These are phyloP conservation scores for Mus pahari DNA, from an alignment of 2,113 vertebrate species.

Conservation along the genomic window DNA sequence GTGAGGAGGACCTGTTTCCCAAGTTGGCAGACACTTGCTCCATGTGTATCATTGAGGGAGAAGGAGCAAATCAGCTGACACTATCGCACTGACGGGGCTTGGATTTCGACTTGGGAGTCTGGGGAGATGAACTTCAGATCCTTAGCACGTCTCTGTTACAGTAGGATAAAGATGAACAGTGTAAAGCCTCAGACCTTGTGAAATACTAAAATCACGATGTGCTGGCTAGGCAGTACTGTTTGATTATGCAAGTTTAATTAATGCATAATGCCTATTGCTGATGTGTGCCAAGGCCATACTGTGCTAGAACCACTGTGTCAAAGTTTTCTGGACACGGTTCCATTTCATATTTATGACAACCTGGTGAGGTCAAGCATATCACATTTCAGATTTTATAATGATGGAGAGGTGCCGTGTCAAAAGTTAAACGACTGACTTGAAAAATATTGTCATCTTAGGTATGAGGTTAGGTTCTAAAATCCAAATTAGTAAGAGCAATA, in stretches of 20 bases:
- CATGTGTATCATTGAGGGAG: not conserved
- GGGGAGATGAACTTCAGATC: not conserved
- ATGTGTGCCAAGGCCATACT: not conserved
- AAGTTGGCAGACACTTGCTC: not conserved
- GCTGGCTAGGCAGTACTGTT: not conserved
- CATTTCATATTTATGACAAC: not conserved
- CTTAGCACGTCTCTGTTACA: not conserved
- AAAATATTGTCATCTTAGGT: not conserved
- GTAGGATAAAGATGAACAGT: not conserved
- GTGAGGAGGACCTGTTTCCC: not conserved
- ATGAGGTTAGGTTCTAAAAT: not conserved
- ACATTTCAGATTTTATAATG: not conserved
- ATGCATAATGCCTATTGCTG: not conserved
- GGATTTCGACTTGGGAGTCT: not conserved
- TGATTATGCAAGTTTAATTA: conserved; percentile 1
- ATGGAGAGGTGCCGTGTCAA: not conserved
- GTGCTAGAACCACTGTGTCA: not conserved
- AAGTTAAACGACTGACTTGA: not conserved
- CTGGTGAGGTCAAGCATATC: not conserved
- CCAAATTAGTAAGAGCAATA: not conserved
- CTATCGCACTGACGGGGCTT: not conserved
- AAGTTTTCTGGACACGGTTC: conserved; percentile 6
- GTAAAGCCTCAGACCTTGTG: not conserved
- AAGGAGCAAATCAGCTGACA: not conserved
- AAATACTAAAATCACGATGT: not conserved